Conservation (phyloP, 1,140 invertebrate genomes). For the Acromyrmex heyeri region DNA sequence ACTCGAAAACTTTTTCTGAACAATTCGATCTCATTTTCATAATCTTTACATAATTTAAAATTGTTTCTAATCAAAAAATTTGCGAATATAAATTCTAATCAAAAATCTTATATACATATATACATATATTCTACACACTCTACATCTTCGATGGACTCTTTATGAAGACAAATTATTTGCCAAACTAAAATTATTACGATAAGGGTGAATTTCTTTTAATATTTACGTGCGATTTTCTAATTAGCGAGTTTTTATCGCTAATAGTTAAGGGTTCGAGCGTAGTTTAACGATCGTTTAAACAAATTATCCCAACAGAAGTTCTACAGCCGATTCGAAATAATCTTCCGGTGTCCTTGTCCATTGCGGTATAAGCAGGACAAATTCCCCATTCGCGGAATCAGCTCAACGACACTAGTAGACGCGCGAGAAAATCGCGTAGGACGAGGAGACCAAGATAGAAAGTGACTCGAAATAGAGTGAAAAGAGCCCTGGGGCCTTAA, state of each 20-base stretch:
- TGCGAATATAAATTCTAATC: not conserved
- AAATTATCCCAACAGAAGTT: slow-evolving; percentile 61
- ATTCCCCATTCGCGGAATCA: slow-evolving; percentile 72
- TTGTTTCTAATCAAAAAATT: not conserved
- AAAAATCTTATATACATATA: slow-evolving; percentile 4
- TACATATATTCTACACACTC: not conserved
- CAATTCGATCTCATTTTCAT: not conserved
- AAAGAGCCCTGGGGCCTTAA: slow-evolving; percentile 84
- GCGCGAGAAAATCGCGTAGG: slow-evolving; percentile 68
- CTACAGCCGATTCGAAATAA: slow-evolving; percentile 59
- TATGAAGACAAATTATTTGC: slow-evolving; percentile 11
- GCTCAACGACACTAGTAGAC: slow-evolving; percentile 71
- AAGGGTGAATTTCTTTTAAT: slow-evolving; percentile 25
- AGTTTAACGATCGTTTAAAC: slow-evolving; percentile 43
- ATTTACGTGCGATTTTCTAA: slow-evolving; percentile 5
- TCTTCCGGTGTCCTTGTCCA: slow-evolving; percentile 65
- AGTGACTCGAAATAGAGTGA: slow-evolving; percentile 68
- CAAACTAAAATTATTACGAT: slow-evolving; percentile 31
- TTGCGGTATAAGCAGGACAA: slow-evolving; percentile 68
- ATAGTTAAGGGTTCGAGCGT: slow-evolving; percentile 47
- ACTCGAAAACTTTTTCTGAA: not conserved
- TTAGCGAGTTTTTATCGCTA: slow-evolving; percentile 5
- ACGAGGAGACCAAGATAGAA: slow-evolving; percentile 57
- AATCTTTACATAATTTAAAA: not conserved
- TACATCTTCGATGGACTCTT: not conserved